Base-by-base conservation (phyloP, 2,888 invertebrate species). In the Sarcophaga carnaria region DNA sequence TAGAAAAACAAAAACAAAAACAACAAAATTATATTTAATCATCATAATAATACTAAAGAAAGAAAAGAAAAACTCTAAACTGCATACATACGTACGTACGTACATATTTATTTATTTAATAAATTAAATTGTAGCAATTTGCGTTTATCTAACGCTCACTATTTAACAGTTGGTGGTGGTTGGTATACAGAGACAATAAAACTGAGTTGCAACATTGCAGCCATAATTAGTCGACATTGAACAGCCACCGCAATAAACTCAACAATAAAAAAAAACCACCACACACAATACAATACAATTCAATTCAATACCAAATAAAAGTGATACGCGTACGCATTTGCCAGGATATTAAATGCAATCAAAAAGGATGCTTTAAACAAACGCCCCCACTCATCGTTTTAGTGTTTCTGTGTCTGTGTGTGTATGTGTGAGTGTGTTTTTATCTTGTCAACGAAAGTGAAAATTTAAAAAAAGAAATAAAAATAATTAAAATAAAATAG, bases 181-280 rank as follows among this genome's bases (percentile, higher is more conserved):
- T 80, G 87, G 75, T 76, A 85, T 89, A 67, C 84, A 89, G 86
- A 92, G 90, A 91, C 93, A 92, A 93, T 93, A 93, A 93, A 93
- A 93, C 92, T 91, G 92, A 91, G 93, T 91, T 90, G 92, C 91
- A 91, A 90, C 91, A 90, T 87, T 90, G 89, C 83, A 89, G 90
- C 88, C 90, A 90, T 91, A 92, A 93, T 93, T 93, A 93, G 93
- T 93, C 91, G 91, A 90, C 89, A 90, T 91, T 90, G 89, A 90
- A 89, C 89, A 89, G 90, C 90, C 90, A 54, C 66, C 90, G 90
- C 88, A 88, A 89, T 85, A 89, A 81, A 89, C 88, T 87, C 78
- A 83, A 80, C 20, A 75, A 69, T 47, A 45, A 60, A 45, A 79
- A 66, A 70, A 62, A 59, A 64, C 37, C 27, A 70, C 20, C 45